Percentiles rank a stretch among this genome's conserved stretches.
These are phyloP conservation scores for Myotis pilosus DNA, from an alignment of 2,797 vertebrate species.

Conservation along the genomic window DNA sequence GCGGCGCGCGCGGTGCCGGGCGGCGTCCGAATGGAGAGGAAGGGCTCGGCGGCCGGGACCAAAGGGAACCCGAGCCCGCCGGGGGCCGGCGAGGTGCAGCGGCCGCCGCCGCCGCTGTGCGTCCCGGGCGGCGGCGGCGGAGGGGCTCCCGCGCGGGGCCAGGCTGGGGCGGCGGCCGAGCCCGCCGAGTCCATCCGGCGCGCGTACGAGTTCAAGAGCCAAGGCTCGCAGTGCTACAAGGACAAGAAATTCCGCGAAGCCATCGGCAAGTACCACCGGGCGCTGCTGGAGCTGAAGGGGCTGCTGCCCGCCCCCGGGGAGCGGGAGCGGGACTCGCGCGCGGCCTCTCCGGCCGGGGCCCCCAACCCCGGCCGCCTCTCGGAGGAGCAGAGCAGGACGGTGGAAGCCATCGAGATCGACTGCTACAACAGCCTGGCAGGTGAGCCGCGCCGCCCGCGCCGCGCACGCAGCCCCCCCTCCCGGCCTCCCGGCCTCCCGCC, in stretches of 20 bases:
- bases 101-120: conserved; percentile 68
- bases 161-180: conserved; percentile 72
- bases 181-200: conserved; percentile 91
- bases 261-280: conserved; percentile 98
- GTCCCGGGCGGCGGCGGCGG: conserved; percentile 66
- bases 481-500: neutral
- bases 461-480: neutral
- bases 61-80: conserved; percentile 60
- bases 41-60: conserved; percentile 73
- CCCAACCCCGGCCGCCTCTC: conserved; percentile 87
- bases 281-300: conserved; percentile 97
- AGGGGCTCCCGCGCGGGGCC: conserved; percentile 66
- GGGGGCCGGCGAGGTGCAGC: conserved; percentile 71
- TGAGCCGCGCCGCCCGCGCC: conserved; percentile 78
- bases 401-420: conserved; percentile 96
- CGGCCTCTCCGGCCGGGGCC: conserved; percentile 77
- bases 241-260: conserved; percentile 99
- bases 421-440: conserved; percentile 99
- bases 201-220: conserved; percentile 95
- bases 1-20: conserved; percentile 29
- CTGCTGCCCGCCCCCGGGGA: conserved; percentile 86
- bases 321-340: conserved; percentile 85
- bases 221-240: conserved; percentile 98
- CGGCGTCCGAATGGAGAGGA: conserved; percentile 79
- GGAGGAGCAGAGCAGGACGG: conserved; percentile 94